Base-by-base conservation (phyloP, 64 coral and sea anemone genomes). In the Anthopleura sola region DNA sequence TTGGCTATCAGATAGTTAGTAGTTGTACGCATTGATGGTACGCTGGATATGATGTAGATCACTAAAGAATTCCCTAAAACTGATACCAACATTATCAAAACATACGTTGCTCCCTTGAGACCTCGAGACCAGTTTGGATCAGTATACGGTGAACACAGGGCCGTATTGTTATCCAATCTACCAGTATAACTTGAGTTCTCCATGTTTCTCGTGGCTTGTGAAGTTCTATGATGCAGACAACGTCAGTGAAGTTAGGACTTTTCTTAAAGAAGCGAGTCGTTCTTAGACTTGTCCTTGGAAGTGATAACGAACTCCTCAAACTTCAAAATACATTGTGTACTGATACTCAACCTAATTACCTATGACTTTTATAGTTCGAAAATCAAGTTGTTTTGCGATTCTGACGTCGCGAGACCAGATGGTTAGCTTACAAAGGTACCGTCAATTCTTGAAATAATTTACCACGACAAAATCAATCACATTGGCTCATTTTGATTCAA, bases 1-100 rank as follows among this genome's bases (percentile, higher is more conserved):
- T 91, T 91, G 6, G 83, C 89, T 39, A 86, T 91, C 11, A 91
- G 55, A 68, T 85, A 86, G 76, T 86, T 78, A 2, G 81, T 75
- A 19, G 68, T 85, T 33, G 69, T 78, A 19, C 83, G 50, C 89
- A 86, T 85, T n/a, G 83, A 76, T 80, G 57, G 36, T 32, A 68
- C 37, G 34, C 29, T 75, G 29, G 53, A 79, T 37, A 91, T 71
- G 10, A 86, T 68, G 28, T 56, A 80, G 60, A 91, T 86, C n/a
- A 81, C 38, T n/a, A 91, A 37, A 5, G 83, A 78, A 48, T 91
- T 91, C 17, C 89, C 89, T 26, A 47, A 13, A 23, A 91, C 37
- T 5, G 89, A 91, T 20, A 91, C 3, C 31, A 86, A n/a, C 47
- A 86, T 34, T 5, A 91, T 91, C 3, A 91, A 13, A 28, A 50